A percentile compares a stretch with the other conserved stretches of the same genome.
Conservation (phyloP, 2,113 vertebrate species). For the Macrotis lagotis region DNA sequence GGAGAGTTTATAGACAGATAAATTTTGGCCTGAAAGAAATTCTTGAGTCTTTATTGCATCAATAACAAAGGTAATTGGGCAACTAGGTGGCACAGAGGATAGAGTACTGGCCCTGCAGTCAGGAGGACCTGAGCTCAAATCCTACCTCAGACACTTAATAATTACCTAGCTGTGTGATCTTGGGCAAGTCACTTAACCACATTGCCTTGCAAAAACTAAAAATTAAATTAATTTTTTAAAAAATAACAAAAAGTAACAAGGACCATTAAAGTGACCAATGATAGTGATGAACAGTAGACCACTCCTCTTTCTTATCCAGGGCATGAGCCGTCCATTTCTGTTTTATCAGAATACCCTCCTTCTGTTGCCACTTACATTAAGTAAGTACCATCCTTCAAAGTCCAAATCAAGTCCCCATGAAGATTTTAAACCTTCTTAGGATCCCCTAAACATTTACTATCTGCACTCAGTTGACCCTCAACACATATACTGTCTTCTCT, state of each 20-base stretch:
- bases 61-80: background rate
- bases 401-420: constrained; percentile 22
- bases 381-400: background rate
- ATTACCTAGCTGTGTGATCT: too few species aligned
- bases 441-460: background rate
- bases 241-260: background rate
- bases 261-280: background rate
- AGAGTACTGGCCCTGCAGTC: too few species aligned
- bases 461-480: background rate
- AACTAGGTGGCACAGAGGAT: too few species aligned
- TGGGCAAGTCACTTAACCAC: too few species aligned
- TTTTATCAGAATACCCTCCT: background rate
- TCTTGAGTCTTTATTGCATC: background rate
- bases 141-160: too few species aligned
- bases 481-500: background rate
- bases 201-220: too few species aligned
- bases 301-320: background rate
- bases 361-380: background rate
- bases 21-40: background rate
- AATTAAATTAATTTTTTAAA: too few species aligned
- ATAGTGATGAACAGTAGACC: background rate
- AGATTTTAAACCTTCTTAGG: background rate
- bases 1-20: background rate
- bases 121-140: too few species aligned
- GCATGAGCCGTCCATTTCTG: background rate